These are phyloP conservation scores for Chesias legatella DNA, from an alignment of 2,888 invertebrate species.

Conservation along the genomic window DNA sequence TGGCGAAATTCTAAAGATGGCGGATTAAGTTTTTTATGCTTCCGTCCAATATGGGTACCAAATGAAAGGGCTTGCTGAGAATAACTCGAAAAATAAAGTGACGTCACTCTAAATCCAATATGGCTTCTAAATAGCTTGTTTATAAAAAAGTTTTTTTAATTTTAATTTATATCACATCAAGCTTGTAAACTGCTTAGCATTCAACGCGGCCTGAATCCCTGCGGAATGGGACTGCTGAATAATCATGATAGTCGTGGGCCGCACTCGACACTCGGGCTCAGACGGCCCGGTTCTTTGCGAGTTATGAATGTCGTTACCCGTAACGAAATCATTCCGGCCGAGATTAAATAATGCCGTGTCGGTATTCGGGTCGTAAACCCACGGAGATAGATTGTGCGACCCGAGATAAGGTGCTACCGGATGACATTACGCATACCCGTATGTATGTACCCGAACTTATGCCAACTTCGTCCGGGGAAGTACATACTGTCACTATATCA, in stretches of 20 bases:
- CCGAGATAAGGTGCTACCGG: slow-evolving; percentile 1
- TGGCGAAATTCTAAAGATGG: too few species aligned
- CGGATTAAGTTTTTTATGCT: too few species aligned
- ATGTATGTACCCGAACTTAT: too few species aligned
- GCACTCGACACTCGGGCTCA: slow-evolving; percentile 43
- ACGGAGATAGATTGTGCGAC: slow-evolving; percentile 1
- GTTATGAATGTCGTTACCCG: slow-evolving; percentile 27
- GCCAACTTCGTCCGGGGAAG: too few species aligned
- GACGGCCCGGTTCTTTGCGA: slow-evolving; percentile 39
- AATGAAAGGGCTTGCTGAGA: too few species aligned
- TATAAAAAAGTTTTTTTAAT: too few species aligned
- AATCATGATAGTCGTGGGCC: slow-evolving; percentile 68
- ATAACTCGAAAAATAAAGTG: too few species aligned
- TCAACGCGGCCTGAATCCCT: slow-evolving; percentile 58
- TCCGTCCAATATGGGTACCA: too few species aligned
- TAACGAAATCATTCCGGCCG: slow-evolving; percentile 26
- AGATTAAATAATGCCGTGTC: slow-evolving; percentile 23
- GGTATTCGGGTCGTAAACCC: slow-evolving; percentile 15
- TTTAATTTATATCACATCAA: slow-evolving; percentile 24
- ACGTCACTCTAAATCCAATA: too few species aligned
- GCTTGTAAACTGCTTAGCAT: slow-evolving; percentile 60
- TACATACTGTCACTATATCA: too few species aligned
- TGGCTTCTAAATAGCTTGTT: too few species aligned
- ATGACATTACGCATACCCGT: background rate
- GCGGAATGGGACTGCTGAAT: slow-evolving; percentile 66